Base-by-base conservation (phyloP, 2,888 invertebrate genomes). In the Mesorhabditis spiculigera region DNA sequence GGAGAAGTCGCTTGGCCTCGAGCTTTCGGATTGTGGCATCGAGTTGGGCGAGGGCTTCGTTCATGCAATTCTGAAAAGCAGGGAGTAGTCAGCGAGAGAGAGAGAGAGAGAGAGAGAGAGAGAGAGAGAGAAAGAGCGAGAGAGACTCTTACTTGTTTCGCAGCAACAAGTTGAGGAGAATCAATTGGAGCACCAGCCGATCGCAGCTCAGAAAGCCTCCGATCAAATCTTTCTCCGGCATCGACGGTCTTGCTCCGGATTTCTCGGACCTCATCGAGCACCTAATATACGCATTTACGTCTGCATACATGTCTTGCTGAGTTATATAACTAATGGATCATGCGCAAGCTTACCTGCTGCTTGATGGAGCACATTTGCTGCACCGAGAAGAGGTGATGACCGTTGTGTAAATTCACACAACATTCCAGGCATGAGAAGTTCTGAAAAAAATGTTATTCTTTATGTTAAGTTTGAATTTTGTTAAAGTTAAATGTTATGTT, bases 321-420 rank as follows among this genome's bases (percentile, higher is more conserved):
- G 28, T 28, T 28, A 28, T 28, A 28, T 28, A 28, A 28, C 3
- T 1, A 28, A 1, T 28, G 28, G 28, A 28, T 28, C 28, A 3
- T 28, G 28, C 28, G 28, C 28, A 28, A 28, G 28, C 28, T 45
- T 28, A 78, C 70, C 62, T 74, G 74, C 16, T 79, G 70, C 66
- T 82, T 79, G 58, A 79, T 79, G 43, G 70, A 68, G 58, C 79
- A 78, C 50, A 82, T 66, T n/a, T 82, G 73, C 63, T 73, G 70
- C 44, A 80, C 69, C 6, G 81, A 72, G n/a, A 74, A 65, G 6
- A 83, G 73, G 41, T 73, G 73, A 69, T 83, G 83, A 4, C 82
- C 82, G 70, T 83, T 84, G 74, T 83, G 83, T 5, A 69, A 64
- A 65, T 83, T 81, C 4, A 83, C 83, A 69, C 83, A 83, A 70